Evolutionary conservation across 2,888 invertebrate species (phyloP).

Genomic region (Desoria tigrina): DNA sequence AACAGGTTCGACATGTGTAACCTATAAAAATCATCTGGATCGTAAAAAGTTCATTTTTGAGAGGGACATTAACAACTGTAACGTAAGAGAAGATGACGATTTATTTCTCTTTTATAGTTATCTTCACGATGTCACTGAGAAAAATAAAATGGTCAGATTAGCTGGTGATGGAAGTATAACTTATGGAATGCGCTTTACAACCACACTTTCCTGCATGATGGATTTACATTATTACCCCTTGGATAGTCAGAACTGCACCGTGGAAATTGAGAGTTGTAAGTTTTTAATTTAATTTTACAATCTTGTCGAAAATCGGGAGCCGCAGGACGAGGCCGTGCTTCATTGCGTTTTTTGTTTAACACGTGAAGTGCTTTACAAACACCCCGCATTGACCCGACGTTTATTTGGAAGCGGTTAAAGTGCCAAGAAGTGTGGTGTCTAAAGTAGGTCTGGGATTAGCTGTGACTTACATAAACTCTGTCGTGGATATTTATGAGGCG

Average conservation of each 20-base stretch:
- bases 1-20: conserved; percentile 54
- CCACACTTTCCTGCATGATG: conserved; percentile 65
- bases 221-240: conserved; percentile 64
- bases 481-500: no score
- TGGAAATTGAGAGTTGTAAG: conserved; percentile 66
- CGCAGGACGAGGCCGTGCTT: no score
- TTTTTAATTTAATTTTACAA: conserved; percentile 40
- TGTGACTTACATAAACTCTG: no score
- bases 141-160: conserved; percentile 64
- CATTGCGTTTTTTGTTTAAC: no score
- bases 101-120: conserved; percentile 54
- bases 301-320: no score
- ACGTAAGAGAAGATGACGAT: not conserved
- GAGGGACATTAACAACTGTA: not conserved
- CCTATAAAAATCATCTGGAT: no score
- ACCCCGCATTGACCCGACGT: no score
- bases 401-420: not conserved
- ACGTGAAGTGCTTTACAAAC: no score
- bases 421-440: conserved; percentile 2
- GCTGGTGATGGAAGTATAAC: conserved; percentile 62
- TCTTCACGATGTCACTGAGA: conserved; percentile 65
- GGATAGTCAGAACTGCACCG: conserved; percentile 64
- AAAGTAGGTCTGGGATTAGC: conserved; percentile 8
- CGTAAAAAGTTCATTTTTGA: not conserved
- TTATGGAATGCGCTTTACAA: conserved; percentile 65